phyloP scores from a whole-genome alignment of 2,797 vertebrate genomes.

The Poeciliopsis paucimaculata region DNA sequence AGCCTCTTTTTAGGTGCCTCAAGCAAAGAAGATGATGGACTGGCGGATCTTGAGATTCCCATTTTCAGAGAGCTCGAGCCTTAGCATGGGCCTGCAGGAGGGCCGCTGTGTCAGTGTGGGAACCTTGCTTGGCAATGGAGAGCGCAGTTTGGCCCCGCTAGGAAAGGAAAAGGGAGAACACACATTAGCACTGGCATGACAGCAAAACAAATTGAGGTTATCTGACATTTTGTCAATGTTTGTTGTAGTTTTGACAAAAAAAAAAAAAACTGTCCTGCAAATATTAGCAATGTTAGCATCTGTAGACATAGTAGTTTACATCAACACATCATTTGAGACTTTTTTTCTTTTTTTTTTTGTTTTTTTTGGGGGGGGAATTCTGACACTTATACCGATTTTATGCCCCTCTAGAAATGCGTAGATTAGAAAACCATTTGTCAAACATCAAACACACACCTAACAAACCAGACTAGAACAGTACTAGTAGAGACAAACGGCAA shows the following conservation, averaged over 20 bases:
- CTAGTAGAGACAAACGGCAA: background rate
- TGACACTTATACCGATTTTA: too few species aligned
- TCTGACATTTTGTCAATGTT: background rate
- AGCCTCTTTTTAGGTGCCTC: constrained; percentile 13
- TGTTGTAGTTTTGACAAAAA: background rate
- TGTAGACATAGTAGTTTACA: background rate
- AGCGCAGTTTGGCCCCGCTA: constrained; percentile 80
- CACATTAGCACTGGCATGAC: background rate
- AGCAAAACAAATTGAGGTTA: background rate
- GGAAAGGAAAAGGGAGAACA: background rate
- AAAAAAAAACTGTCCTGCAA: background rate
- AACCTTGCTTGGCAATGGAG: constrained; percentile 74
- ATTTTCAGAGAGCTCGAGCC: constrained; percentile 57
- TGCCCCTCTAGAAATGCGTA: too few species aligned
- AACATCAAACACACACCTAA: background rate
- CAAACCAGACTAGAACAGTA: background rate
- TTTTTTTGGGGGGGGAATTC: too few species aligned
- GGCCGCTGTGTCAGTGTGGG: constrained; percentile 76
- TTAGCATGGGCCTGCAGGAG: constrained; percentile 79
- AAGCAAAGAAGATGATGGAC: background rate
- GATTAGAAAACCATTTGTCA: too few species aligned
- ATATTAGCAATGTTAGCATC: background rate
- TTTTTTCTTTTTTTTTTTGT: too few species aligned
- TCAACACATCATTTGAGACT: background rate
- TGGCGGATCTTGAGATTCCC: constrained; percentile 9